Evolutionary conservation across 2,888 invertebrate genomes (phyloP).

Genomic region (Eucriotettix oculatus): DNA sequence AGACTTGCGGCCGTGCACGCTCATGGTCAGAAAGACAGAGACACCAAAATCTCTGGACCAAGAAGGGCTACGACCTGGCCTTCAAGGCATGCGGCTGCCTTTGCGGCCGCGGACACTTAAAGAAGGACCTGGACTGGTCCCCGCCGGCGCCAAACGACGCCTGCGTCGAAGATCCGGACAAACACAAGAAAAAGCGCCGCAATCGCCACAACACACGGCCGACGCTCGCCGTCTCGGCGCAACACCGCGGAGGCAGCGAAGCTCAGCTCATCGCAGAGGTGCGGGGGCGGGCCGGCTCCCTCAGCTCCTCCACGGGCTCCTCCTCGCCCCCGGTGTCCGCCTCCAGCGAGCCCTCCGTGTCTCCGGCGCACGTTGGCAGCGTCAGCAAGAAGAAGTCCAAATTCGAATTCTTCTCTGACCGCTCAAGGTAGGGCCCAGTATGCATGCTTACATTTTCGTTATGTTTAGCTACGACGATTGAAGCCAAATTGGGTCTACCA

Average conservation of each 20-base stretch:
- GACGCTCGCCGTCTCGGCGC: slow-evolving; percentile 37
- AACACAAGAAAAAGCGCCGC: slow-evolving; percentile 50
- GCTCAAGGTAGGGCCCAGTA: slow-evolving; percentile 45
- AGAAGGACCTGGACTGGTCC: slow-evolving; percentile 88
- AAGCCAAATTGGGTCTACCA: no score
- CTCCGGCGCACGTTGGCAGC: slow-evolving; percentile 44
- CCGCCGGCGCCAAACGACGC: slow-evolving; percentile 43
- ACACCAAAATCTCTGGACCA: slow-evolving; percentile 91
- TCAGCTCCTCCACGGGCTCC: slow-evolving; percentile 62
- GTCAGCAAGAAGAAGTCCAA: slow-evolving; percentile 49
- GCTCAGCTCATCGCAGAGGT: not conserved
- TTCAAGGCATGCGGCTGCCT: slow-evolving; percentile 90
- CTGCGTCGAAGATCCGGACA: slow-evolving; percentile 32
- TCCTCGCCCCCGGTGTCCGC: slow-evolving; percentile 65
- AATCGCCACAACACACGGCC: slow-evolving; percentile 49
- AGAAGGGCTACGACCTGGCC: slow-evolving; percentile 91
- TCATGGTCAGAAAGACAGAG: slow-evolving; percentile 92
- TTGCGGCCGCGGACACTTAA: slow-evolving; percentile 80
- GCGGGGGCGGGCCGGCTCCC: slow-evolving; percentile 44
- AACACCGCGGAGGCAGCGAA: slow-evolving; percentile 4
- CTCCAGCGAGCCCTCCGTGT: slow-evolving; percentile 57
- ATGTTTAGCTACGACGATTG: no score
- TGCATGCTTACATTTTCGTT: not conserved
- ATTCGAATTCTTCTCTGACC: slow-evolving; percentile 60
- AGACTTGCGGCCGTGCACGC: slow-evolving; percentile 78